Evolutionary conservation across 2,797 vertebrate genomes (phyloP).

Genomic region (Lutra lutra): DNA sequence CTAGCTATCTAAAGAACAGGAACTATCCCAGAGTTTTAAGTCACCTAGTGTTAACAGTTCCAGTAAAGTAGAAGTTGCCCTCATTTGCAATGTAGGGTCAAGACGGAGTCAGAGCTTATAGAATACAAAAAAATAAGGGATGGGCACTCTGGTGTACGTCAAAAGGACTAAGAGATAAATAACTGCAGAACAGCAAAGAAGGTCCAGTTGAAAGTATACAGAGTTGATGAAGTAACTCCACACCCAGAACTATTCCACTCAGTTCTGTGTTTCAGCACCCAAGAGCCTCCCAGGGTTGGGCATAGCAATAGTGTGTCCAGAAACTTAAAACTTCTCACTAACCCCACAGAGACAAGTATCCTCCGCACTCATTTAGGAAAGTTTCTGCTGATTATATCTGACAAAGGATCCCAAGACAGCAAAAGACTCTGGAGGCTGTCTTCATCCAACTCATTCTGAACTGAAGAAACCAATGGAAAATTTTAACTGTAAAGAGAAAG

Average conservation of each 20-base stretch:
- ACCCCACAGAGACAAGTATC: neutral
- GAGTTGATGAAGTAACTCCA: neutral
- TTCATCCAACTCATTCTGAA: neutral
- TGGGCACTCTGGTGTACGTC: neutral
- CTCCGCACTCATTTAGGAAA: neutral
- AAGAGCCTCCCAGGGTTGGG: neutral
- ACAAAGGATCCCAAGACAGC: neutral
- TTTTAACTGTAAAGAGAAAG: conserved; percentile 35
- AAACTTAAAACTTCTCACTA: neutral
- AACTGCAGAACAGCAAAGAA: neutral
- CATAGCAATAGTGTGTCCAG: neutral
- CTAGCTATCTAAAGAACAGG: neutral
- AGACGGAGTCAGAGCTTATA: neutral
- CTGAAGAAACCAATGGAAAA: conserved; percentile 10
- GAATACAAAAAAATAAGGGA: neutral
- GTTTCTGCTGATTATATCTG: neutral
- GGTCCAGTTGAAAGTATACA: neutral
- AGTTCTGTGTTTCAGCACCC: neutral
- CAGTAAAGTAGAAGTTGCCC: neutral
- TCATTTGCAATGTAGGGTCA: neutral
- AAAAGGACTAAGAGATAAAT: neutral
- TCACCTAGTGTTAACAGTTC: neutral
- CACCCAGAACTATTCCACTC: neutral
- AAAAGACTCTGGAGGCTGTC: neutral
- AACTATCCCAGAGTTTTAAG: neutral